Base-by-base conservation (phyloP, 1,140 invertebrate species). In the Chironomus tepperi region DNA sequence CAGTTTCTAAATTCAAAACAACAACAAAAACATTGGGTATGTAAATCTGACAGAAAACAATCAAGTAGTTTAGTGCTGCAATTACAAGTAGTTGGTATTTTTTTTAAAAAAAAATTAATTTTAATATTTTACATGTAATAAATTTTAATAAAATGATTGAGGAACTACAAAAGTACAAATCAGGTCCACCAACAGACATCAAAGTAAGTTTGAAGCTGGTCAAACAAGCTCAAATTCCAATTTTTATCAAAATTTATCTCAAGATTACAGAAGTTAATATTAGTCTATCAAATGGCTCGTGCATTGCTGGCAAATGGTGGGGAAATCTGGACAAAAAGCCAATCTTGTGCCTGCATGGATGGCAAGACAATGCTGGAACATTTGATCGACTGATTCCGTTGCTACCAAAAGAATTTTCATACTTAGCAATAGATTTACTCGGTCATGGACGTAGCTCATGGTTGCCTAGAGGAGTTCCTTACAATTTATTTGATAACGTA, bases 361-460 rank as follows among this genome's bases (percentile, higher is more conserved):
- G 89, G 88, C 84, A 87, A 80, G 88, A 89, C 77, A 91, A 90
- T 80, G 87, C 88, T 47, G 88, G 86, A 15, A 86, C 87, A 1
- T 91, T 90, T 83, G 89, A 91, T 80, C 80, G 82, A 6, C 77
- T 91, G 18, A 85, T 86, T 24, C 87, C 88, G 24, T 78, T 87
- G 16, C 77, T 91, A 24, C 81, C 83, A 18, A 78, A 83, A 42
- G 80, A 88, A 76, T 77, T 85, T 3, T 83, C 86, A 10, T 83
- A 89, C 75, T 78, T 91, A n/a, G 85, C 88, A 0, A 83, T 90
- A 16, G 89, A 90, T 80, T 84, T 89, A 43, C 88, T 88, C 3
- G 74, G 74, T 34, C 74, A 75, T 42, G 74, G 74, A 24, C 9
- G n/a, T 10, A 73, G 67, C 10, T n/a, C 9, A 10, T 70, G 74